These are phyloP conservation scores for Piscicola geometra DNA, from an alignment of 2,888 invertebrate species.

Conservation along the genomic window DNA sequence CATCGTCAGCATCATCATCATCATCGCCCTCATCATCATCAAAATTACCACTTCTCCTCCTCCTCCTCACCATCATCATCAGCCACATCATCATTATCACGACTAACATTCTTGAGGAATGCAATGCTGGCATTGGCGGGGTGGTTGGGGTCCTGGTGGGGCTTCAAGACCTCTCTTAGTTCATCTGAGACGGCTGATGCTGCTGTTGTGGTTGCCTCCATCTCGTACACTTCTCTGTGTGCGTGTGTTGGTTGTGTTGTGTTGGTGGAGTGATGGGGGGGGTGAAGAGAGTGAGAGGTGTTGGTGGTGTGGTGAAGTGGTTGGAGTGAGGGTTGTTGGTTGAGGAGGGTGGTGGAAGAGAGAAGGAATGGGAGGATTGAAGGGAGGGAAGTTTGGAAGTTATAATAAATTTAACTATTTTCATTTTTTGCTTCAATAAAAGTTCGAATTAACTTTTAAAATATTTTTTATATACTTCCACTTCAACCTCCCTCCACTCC, in stretches of 20 bases:
- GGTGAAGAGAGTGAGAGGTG: no score
- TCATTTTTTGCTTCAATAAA: no score
- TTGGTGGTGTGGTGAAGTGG: background rate
- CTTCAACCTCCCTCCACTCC: no score
- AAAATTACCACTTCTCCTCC: no score
- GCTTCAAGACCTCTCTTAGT: background rate
- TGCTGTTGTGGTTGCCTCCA: no score
- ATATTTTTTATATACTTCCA: no score
- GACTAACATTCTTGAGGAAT: background rate
- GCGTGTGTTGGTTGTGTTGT: background rate
- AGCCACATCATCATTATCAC: no score
- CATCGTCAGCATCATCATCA: background rate
- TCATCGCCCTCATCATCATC: no score
- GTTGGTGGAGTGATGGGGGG: background rate
- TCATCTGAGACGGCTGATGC: background rate
- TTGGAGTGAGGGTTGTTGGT: background rate
- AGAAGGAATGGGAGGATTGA: background rate
- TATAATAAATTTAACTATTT: no score
- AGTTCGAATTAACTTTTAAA: no score
- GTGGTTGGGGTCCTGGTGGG: slow-evolving; percentile 4
- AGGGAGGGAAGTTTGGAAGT: background rate
- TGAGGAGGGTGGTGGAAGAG: background rate
- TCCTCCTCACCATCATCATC: no score
- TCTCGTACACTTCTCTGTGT: slow-evolving; percentile 8
- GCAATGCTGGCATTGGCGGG: slow-evolving; percentile 1